Percentiles rank a stretch among this genome's conserved stretches.
These are phyloP conservation scores for Hyaena hyaena DNA, from an alignment of 2,113 vertebrate genomes.

Conservation along the genomic window DNA sequence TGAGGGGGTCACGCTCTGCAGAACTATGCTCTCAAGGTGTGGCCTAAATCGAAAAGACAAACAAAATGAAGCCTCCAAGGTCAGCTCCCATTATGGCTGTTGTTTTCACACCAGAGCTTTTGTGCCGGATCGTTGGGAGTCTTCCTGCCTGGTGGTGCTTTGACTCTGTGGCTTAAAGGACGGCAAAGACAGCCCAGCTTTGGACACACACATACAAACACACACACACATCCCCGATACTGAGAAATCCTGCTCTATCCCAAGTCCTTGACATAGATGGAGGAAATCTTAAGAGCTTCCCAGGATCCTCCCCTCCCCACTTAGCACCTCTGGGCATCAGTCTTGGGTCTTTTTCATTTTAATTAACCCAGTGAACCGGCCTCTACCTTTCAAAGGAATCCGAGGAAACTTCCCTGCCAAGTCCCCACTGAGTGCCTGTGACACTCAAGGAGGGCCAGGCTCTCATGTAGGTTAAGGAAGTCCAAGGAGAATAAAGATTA, in stretches of 20 bases:
- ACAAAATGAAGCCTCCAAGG: background rate
- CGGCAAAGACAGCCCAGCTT: background rate
- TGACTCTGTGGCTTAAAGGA: background rate
- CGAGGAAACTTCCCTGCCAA: conserved; percentile 53
- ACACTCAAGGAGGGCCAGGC: conserved; percentile 77
- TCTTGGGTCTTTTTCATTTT: background rate
- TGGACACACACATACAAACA: background rate
- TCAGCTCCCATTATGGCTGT: background rate
- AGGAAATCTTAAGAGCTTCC: background rate
- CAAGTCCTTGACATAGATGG: background rate
- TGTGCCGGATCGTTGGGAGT: background rate
- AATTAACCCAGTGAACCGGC: conserved; percentile 38
- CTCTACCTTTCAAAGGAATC: conserved; percentile 68
- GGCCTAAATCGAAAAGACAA: background rate
- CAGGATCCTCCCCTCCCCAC: background rate
- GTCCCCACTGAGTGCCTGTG: conserved; percentile 63
- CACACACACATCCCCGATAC: no score
- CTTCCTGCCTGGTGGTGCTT: background rate
- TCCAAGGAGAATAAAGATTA: conserved; percentile 85
- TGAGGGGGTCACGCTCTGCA: background rate
- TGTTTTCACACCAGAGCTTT: background rate
- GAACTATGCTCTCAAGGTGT: background rate
- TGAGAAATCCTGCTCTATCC: background rate
- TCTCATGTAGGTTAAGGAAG: conserved; percentile 86
- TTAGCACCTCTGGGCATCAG: background rate